Evolutionary conservation across 2,888 invertebrate species (phyloP), one percentile per base, ranked within the genome.

Genomic region (Exephanes ischioxanthus): DNA sequence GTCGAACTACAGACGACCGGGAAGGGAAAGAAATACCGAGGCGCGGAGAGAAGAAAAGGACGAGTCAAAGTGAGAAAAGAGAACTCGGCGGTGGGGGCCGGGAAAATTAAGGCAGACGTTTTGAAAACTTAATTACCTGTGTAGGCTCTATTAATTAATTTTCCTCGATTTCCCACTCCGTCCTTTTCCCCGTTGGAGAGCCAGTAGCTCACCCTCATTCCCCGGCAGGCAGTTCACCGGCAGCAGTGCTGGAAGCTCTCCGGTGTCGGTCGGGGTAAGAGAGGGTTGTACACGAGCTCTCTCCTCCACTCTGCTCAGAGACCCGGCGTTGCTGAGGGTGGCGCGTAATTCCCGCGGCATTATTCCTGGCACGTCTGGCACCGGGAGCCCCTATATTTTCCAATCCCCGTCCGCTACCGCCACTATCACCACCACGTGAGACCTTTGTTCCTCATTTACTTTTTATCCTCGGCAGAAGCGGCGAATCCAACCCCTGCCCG

Each of bases 131-230:
- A 92, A 93, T 93, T 93, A 93, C 92, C 93, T 91, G 92, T 92
- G 93, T 93, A 93, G 93, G 92, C 91, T 92, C 92, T 92, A 93
- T 93, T 93, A 93, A 93, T 93, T 93, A 93, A 93, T 93, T 93
- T 93, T 92, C 92, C 93, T 91, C 92, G 90, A 93, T 93, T 93
- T 93, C 92, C 91, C 89, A 83, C 90, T 89, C 89, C 89, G 72
- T 79, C 86, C 72, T 88, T 86, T 89, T 80, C 84, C 87, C 82
- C 82, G 70, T 48, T 16, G 72, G 81, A 76, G 85, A 86, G 73
- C 80, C 77, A 66, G 86, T 78, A 80, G 82, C 84, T 75, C 85
- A 67, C 58, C 82, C 75, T 55, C 48, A 14, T 51, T 16, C 58
- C 14, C 41, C 33, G 48, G 33, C 66, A 73, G 45, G 45, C 45